Conservation (phyloP, 1,140 invertebrate genomes). For the Pseudomyrmex sp. region DNA sequence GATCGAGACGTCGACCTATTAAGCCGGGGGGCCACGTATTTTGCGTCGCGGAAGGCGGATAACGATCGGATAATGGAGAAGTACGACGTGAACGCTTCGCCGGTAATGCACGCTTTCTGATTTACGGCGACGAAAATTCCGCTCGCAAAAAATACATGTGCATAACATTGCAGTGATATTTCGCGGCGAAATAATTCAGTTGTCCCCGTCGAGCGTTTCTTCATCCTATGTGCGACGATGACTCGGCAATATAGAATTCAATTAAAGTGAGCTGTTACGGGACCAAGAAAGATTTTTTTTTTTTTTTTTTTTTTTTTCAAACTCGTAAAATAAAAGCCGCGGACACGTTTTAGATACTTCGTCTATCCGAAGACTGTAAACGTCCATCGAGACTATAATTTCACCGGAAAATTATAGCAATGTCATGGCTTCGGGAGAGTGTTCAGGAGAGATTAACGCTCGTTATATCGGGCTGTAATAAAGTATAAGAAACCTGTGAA, state of each 20-base stretch:
- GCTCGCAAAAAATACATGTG: not conserved
- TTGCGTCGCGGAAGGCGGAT: constrained; percentile 6
- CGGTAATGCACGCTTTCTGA: constrained; percentile 22
- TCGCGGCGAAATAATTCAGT: constrained; percentile 15
- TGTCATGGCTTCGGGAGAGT: constrained; percentile 30
- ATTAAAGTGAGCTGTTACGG: not conserved
- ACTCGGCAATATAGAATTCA: constrained; percentile 1
- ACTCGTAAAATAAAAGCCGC: constrained; percentile 19
- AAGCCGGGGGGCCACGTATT: constrained; percentile 18
- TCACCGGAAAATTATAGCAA: constrained; percentile 53
- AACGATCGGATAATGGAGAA: constrained; percentile 42
- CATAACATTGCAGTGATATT: too few species aligned
- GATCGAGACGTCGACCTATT: constrained; percentile 48
- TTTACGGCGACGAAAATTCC: constrained; percentile 32
- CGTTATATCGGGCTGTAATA: constrained; percentile 44
- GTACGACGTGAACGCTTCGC: not conserved
- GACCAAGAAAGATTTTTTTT: not conserved
- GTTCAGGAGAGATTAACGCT: constrained; percentile 48
- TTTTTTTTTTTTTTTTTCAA: too few species aligned
- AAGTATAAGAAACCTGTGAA: constrained; percentile 48
- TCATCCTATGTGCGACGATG: not conserved
- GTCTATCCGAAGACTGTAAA: constrained; percentile 26
- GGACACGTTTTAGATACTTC: constrained; percentile 32
- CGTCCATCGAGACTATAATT: constrained; percentile 47
- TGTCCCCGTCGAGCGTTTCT: not conserved